Percentiles rank a stretch among this genome's conserved stretches.
phyloP scores from a whole-genome alignment of 2,113 vertebrate genomes.

The Nettapus auritus region DNA sequence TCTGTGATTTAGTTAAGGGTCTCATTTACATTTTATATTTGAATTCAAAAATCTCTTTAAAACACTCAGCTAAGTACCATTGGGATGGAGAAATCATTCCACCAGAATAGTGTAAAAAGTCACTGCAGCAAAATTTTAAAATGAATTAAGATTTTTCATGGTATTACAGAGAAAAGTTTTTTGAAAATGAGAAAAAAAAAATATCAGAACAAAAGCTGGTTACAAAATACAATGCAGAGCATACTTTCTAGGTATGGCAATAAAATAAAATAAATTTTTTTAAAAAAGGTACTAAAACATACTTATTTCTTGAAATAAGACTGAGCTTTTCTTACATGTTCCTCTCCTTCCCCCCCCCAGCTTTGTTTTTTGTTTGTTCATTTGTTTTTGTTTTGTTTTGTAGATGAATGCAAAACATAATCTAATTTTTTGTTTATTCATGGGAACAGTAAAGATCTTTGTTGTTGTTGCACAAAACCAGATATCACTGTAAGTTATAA shows the following conservation, averaged over 20 bases:
- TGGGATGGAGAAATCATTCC: background rate
- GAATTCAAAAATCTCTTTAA: slow-evolving; percentile 40
- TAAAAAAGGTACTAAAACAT: background rate
- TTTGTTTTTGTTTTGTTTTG: background rate
- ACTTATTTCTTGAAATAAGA: slow-evolving; percentile 6
- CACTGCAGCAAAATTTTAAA: background rate
- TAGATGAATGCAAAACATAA: slow-evolving; percentile 38
- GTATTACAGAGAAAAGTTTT: background rate
- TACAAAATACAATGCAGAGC: background rate
- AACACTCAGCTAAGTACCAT: background rate
- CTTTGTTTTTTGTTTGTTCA: background rate
- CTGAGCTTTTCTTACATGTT: background rate
- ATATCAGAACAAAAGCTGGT: background rate
- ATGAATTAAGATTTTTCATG: background rate
- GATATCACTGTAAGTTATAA: background rate
- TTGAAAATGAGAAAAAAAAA: background rate
- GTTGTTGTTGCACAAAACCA: background rate
- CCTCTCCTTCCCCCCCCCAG: background rate
- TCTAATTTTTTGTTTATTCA: background rate
- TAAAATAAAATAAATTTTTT: background rate
- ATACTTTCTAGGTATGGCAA: background rate
- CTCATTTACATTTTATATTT: slow-evolving; percentile 58
- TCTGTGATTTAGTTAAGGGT: slow-evolving; percentile 49
- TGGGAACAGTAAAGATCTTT: background rate
- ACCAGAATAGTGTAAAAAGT: background rate